Evolutionary conservation across 1,140 invertebrate genomes (phyloP).

Genomic region (Euborellia annulipes): DNA sequence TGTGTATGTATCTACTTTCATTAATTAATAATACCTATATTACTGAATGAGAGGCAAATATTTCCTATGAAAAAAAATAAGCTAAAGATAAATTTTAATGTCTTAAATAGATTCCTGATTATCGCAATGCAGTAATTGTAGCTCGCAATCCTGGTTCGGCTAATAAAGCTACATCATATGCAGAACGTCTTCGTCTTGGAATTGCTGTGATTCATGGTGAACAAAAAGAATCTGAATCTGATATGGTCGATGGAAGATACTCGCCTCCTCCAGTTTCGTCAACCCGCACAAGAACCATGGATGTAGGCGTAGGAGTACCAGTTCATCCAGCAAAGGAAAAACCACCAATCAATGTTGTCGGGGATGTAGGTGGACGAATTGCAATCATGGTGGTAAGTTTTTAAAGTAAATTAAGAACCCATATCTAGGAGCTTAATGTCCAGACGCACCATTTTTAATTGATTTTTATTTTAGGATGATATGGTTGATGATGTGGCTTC

Average conservation of each 20-base stretch:
- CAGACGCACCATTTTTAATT: no score
- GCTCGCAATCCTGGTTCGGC: slow-evolving; percentile 94
- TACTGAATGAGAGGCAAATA: no score
- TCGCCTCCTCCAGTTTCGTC: slow-evolving; percentile 46
- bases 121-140: slow-evolving; percentile 96
- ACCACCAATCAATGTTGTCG: slow-evolving; percentile 94
- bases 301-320: slow-evolving; percentile 70
- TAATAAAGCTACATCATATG: slow-evolving; percentile 95
- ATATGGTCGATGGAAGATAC: slow-evolving; percentile 73
- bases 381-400: slow-evolving; percentile 94
- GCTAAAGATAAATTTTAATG: background rate
- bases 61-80: background rate
- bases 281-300: slow-evolving; percentile 52
- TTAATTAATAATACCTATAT: no score
- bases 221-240: slow-evolving; percentile 77
- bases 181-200: slow-evolving; percentile 82
- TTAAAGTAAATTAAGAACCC: slow-evolving; percentile 8
- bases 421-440: no score
- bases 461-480: slow-evolving; percentile 63
- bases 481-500: slow-evolving; percentile 96
- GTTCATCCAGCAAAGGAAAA: slow-evolving; percentile 90
- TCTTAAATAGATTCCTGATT: slow-evolving; percentile 79
- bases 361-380: slow-evolving; percentile 92
- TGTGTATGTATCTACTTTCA: slow-evolving; percentile 48
- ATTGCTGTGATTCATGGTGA: slow-evolving; percentile 99